Percentiles rank a stretch among this genome's conserved stretches.
These are phyloP conservation scores for Hecatera dysodea DNA, from an alignment of 2,888 invertebrate species.

Conservation along the genomic window DNA sequence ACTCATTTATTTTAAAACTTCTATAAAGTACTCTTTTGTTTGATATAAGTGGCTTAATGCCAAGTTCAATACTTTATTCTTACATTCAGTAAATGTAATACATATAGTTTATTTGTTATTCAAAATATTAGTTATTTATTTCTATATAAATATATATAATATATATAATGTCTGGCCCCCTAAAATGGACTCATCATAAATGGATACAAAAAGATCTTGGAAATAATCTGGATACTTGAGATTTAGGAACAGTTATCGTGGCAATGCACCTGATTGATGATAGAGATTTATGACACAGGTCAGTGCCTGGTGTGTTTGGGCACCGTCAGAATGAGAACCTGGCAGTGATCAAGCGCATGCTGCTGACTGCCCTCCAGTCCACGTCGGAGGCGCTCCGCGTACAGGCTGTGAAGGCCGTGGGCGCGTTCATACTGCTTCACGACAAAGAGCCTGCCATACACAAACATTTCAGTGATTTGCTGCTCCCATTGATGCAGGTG, in stretches of 20 bases:
- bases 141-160: too few relatives aligned
- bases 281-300: conserved; percentile 85
- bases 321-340: conserved; percentile 98
- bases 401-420: conserved; percentile 96
- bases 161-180: too few relatives aligned
- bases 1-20: conserved; percentile 32
- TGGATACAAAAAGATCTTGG: neutral
- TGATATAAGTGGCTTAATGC: conserved; percentile 38
- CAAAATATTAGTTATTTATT: too few relatives aligned
- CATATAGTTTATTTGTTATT: conserved; percentile 24
- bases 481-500: conserved; percentile 94
- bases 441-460: conserved; percentile 98
- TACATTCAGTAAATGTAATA: conserved; percentile 8
- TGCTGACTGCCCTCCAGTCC: conserved; percentile 95
- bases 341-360: conserved; percentile 98
- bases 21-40: conserved; percentile 30
- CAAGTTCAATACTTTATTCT: conserved; percentile 46
- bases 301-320: conserved; percentile 99
- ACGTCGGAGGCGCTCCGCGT: conserved; percentile 94
- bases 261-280: neutral
- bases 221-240: neutral
- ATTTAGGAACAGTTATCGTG: neutral
- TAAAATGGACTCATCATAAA: neutral
- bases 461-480: conserved; percentile 96
- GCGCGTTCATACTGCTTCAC: conserved; percentile 97